Evolutionary conservation across 2,888 invertebrate genomes (phyloP).

Genomic region (Drosophila anomelani): DNA sequence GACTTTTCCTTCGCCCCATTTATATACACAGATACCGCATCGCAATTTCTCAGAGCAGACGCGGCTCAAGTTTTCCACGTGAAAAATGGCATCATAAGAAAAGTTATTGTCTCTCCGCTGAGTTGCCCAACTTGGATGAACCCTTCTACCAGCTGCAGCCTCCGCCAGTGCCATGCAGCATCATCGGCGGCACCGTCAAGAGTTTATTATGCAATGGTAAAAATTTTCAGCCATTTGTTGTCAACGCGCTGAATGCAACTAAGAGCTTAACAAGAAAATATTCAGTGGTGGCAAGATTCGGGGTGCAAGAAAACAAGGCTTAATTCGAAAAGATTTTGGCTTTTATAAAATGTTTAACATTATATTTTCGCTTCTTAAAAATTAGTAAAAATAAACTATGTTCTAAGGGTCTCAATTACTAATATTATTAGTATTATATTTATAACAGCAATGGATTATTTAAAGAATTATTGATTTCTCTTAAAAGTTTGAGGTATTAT

Average conservation of each 20-base stretch:
- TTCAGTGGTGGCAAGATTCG: not conserved
- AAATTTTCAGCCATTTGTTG: slow-evolving; percentile 79
- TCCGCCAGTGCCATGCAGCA: slow-evolving; percentile 45
- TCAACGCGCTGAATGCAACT: slow-evolving; percentile 73
- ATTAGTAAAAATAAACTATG: not conserved
- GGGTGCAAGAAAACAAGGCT: not conserved
- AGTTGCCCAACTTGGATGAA: slow-evolving; percentile 49
- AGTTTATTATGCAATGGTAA: slow-evolving; percentile 77
- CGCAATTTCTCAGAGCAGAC: slow-evolving; percentile 46
- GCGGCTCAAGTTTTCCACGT: slow-evolving; percentile 69
- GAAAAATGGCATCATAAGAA: slow-evolving; percentile 73
- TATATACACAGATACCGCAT: not conserved
- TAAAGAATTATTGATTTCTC: not conserved
- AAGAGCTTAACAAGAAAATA: slow-evolving; percentile 25
- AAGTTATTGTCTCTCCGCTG: slow-evolving; percentile 70
- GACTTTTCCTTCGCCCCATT: slow-evolving; percentile 5
- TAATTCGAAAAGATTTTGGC: too few relatives aligned
- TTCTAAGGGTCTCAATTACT: not conserved
- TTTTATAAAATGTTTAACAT: not conserved
- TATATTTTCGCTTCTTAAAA: too few relatives aligned
- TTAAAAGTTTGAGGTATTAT: too few relatives aligned
- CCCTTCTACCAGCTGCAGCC: slow-evolving; percentile 4
- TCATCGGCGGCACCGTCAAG: slow-evolving; percentile 60
- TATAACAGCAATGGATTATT: not conserved
- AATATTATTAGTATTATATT: not conserved